Conservation (phyloP, 2,113 vertebrate genomes). For the Canis aureus region DNA sequence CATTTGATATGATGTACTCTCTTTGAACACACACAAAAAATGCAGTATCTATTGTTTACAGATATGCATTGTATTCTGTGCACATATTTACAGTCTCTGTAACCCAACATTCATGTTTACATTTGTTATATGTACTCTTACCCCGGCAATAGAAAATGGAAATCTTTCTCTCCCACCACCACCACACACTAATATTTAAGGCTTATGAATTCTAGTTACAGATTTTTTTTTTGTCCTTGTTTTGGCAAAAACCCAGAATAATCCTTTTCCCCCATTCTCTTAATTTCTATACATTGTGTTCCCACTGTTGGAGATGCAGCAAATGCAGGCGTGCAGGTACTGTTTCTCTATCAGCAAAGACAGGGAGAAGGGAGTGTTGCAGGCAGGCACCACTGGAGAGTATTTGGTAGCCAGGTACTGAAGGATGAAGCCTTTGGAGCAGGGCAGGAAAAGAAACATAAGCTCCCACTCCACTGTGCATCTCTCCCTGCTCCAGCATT, state of each 20-base stretch:
- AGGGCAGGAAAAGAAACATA: neutral
- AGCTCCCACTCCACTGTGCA: neutral
- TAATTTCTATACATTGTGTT: neutral
- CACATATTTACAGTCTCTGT: neutral
- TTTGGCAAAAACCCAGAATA: neutral
- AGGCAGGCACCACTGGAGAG: neutral
- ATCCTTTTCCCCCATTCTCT: neutral
- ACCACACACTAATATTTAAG: neutral
- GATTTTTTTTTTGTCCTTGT: neutral
- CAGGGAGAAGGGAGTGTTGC: neutral
- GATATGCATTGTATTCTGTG: neutral
- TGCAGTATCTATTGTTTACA: neutral
- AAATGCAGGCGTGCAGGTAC: neutral
- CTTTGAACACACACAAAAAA: neutral
- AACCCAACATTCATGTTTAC: neutral
- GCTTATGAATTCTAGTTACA: neutral
- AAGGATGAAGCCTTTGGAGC: neutral
- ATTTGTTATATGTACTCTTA: neutral
- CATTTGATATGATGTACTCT: neutral
- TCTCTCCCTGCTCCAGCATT: neutral
- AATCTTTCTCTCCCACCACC: neutral
- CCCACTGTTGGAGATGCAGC: neutral
- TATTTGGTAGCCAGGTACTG: too few species aligned
- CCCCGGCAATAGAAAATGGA: neutral
- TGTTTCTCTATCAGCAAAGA: neutral